A percentile compares a stretch with the other conserved stretches of the same genome.
These are phyloP conservation scores for Peromyscus eremicus DNA, from an alignment of 2,797 vertebrate species.

Conservation along the genomic window DNA sequence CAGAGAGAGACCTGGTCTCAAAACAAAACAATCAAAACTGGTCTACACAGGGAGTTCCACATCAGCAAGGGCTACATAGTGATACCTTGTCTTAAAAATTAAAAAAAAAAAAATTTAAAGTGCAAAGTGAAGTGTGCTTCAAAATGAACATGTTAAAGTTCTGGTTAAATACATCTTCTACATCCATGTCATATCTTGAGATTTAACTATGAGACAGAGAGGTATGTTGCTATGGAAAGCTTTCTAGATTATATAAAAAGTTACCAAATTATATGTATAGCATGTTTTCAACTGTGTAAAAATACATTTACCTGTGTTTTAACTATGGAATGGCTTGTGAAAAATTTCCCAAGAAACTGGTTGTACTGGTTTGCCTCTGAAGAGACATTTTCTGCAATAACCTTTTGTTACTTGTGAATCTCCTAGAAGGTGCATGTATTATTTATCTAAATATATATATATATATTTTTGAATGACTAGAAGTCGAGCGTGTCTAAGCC, in stretches of 20 bases:
- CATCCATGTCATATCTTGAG: constrained; percentile 6
- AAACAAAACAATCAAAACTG: background rate
- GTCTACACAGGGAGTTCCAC: background rate
- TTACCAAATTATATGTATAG: background rate
- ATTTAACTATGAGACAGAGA: constrained; percentile 21
- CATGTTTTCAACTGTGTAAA: background rate
- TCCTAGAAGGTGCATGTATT: background rate
- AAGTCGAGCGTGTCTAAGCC: background rate
- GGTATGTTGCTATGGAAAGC: background rate
- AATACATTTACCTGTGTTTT: background rate
- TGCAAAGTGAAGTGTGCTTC: constrained; percentile 4
- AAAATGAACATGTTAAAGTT: background rate
- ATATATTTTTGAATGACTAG: background rate
- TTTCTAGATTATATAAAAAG: constrained; percentile 23
- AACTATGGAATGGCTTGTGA: constrained; percentile 4
- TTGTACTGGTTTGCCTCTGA: constrained; percentile 1
- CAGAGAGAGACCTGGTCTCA: background rate
- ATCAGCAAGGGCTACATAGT: background rate
- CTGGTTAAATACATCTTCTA: constrained; percentile 21
- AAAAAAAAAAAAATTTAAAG: background rate
- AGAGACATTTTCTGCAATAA: background rate
- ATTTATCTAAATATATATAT: constrained; percentile 15
- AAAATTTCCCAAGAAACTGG: constrained; percentile 39
- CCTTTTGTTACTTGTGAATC: constrained; percentile 23
- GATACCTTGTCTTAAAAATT: background rate